A percentile compares a stretch with the other conserved stretches of the same genome.
phyloP scores from a whole-genome alignment of 2,797 vertebrate genomes.

The Podarcis siculus region DNA sequence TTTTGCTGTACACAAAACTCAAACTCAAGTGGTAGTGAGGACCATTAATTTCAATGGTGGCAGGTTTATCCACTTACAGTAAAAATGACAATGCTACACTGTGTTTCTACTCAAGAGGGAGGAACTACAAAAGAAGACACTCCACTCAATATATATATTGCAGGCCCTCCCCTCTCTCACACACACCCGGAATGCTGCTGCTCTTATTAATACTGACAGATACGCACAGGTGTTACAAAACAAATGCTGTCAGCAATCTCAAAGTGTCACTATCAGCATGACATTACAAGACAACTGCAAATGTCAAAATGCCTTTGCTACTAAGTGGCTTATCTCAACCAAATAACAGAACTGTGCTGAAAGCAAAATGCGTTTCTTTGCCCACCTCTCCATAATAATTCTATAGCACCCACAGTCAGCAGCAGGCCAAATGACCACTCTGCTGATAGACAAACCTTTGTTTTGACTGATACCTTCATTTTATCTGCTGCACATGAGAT shows the following conservation, averaged over 20 bases:
- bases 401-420: neutral
- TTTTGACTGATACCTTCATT: neutral
- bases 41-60: neutral
- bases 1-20: neutral
- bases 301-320: neutral
- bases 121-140: neutral
- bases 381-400: neutral
- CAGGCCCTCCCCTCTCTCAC: neutral
- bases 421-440: neutral
- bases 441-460: neutral
- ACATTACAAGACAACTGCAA: slow-evolving; percentile 15
- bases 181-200: neutral
- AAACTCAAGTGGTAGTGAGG: too few relatives aligned
- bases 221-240: neutral
- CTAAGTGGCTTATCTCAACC: neutral
- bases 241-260: neutral
- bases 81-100: neutral
- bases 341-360: neutral
- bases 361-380: neutral
- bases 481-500: neutral
- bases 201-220: neutral
- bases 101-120: neutral
- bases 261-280: neutral
- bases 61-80: neutral
- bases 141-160: neutral